Evolutionary conservation across 92 coral and sea anemone genomes (phyloP).

Genomic region (Epizoanthus illoricatus): DNA sequence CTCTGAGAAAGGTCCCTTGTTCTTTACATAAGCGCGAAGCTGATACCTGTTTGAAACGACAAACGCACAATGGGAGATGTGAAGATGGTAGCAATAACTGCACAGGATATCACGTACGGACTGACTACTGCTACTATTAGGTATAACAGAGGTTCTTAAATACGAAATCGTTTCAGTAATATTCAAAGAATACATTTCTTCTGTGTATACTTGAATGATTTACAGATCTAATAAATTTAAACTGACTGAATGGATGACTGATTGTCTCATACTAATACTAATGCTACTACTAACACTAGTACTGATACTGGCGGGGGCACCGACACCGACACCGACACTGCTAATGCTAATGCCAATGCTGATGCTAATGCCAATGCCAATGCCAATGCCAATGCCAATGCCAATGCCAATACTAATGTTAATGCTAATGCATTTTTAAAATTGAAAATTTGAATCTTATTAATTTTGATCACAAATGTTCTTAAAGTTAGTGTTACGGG

Average conservation of each 20-base stretch:
- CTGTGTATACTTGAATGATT: too few species aligned
- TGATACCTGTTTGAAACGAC: slow-evolving; percentile 57
- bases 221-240: neutral
- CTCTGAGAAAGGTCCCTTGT: slow-evolving; percentile 62
- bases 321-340: too few species aligned
- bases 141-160: too few species aligned
- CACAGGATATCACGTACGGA: too few species aligned
- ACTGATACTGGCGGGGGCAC: too few species aligned
- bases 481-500: too few species aligned
- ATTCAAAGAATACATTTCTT: too few species aligned
- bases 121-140: too few species aligned
- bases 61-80: neutral
- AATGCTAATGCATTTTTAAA: neutral
- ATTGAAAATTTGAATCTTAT: neutral
- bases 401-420: neutral
- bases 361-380: neutral
- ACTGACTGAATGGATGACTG: neutral
- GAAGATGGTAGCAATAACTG: too few species aligned
- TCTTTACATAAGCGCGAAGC: slow-evolving; percentile 68
- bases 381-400: neutral
- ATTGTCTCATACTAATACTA: neutral
- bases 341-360: neutral
- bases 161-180: too few species aligned
- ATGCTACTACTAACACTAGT: too few species aligned
- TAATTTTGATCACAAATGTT: neutral